phyloP scores from a whole-genome alignment of 2,888 invertebrate species.

The Junonia oenone region DNA sequence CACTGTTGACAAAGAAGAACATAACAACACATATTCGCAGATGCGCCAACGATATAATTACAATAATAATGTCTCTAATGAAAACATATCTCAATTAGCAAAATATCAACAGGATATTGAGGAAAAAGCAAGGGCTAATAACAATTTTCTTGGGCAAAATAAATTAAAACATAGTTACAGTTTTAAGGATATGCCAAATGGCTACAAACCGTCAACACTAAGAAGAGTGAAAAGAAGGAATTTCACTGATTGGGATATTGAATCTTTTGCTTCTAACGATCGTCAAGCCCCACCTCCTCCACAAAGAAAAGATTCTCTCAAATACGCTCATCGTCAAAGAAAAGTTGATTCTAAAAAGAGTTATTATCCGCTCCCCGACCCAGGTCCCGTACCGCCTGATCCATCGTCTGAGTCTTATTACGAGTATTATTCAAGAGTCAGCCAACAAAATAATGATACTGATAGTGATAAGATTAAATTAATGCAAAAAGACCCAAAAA shows the following conservation, averaged over 20 bases:
- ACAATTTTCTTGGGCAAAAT: conserved; percentile 73
- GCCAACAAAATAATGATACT: conserved; percentile 72
- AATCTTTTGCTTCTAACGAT: conserved; percentile 55
- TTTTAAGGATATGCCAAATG: conserved; percentile 81
- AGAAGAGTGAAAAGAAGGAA: conserved; percentile 77
- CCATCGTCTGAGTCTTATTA: conserved; percentile 74
- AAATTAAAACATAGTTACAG: conserved; percentile 77
- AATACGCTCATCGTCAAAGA: conserved; percentile 74
- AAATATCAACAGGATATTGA: conserved; percentile 82
- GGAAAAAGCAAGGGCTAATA: conserved; percentile 72
- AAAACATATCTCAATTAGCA: conserved; percentile 77
- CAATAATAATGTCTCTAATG: conserved; percentile 53
- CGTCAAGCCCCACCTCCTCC: conserved; percentile 65
- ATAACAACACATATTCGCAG: conserved; percentile 48
- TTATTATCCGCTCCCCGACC: conserved; percentile 65
- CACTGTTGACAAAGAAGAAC: conserved; percentile 50
- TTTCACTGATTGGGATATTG: conserved; percentile 80
- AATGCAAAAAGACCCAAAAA: conserved; percentile 56
- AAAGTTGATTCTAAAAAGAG: conserved; percentile 67
- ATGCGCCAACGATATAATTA: conserved; percentile 55
- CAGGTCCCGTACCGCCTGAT: conserved; percentile 67
- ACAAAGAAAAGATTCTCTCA: conserved; percentile 70
- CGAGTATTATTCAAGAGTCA: conserved; percentile 74
- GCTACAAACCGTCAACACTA: conserved; percentile 80
- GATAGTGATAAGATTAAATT: conserved; percentile 71